Conservation (phyloP, 2,888 invertebrate species). For the Pemphredon lugubris region DNA sequence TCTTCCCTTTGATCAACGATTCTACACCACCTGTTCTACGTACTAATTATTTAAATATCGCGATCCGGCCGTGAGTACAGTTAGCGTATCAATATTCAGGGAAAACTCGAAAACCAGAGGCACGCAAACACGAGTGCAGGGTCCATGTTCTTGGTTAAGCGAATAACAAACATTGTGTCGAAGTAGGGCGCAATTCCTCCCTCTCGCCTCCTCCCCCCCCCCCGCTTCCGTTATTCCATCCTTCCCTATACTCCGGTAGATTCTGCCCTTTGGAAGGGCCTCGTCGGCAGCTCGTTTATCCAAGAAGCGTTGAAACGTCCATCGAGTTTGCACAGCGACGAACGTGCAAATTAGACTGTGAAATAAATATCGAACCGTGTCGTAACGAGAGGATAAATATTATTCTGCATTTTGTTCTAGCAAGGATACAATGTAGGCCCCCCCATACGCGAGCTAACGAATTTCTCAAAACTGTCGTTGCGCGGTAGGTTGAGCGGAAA, state of each 20-base stretch:
- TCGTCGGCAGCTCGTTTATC: conserved; percentile 13
- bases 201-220: conserved; percentile 2
- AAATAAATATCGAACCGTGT: no score
- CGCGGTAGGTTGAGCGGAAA: no score
- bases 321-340: conserved; percentile 10
- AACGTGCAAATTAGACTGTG: conserved; percentile 42
- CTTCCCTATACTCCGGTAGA: conserved; percentile 29
- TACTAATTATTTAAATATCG: no score
- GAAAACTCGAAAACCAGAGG: conserved; percentile 27
- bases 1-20: no score
- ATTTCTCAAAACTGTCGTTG: no score
- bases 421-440: no score
- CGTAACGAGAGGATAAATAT: no score
- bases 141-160: conserved; percentile 24
- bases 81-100: no score
- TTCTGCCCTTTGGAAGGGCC: conserved; percentile 6
- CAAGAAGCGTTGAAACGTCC: conserved; percentile 26
- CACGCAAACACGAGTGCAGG: conserved; percentile 27
- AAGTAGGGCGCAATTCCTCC: conserved; percentile 41
- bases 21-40: no score
- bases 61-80: no score
- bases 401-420: no score
- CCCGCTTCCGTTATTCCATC: conserved; percentile 7
- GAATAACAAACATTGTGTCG: conserved; percentile 47
- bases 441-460: no score